Evolutionary conservation across 1,140 invertebrate species (phyloP), one percentile per base, ranked within the genome.

Genomic region (Hylaeus volcanicus): DNA sequence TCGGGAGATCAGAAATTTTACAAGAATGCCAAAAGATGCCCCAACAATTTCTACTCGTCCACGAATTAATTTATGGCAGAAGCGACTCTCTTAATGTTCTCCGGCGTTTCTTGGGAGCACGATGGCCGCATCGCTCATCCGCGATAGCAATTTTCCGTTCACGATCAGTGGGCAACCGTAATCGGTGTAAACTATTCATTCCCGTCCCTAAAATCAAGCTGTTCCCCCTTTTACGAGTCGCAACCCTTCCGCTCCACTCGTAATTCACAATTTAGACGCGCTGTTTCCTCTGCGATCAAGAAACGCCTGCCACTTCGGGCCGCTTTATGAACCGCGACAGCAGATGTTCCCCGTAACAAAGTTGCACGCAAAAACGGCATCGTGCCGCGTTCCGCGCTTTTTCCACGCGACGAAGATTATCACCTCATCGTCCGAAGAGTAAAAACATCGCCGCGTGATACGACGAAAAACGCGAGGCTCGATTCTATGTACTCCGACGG

Each of bases 191-290:
- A 71, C 70, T 71, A 63, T 78, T 66, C 61, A 37, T 78, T 71
- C 56, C 45, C 12, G 45, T 9, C 45, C 43, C 51, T 37, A 41
- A 78, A 51, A 69, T 78, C 75, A 71, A 78, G 56, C 68, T 69
- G 48, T 71, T 71, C 68, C 79, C 79, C 64, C 74, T 71, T 79
- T 63, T 48, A 73, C 77, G 63, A 64, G 45, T 64, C 74, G 56
- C 77, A 81, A 70, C n/a, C 74, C 61, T 43, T 68, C 14, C 77
- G 56, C 73, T 39, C 37, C 55, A 69, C 79, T 83, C 87, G 80
- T 83, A 79, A 79, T 79, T 72, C 73, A 79, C 77, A 74, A 79
- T 79, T 74, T 83, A 87, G 86, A 85, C 81, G 79, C 79, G 56
- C 78, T 73, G 72, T 82, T 77, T 69, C 72, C 74, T 63, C 79